These are phyloP conservation scores for Leptura quadrifasciata DNA, from an alignment of 2,888 invertebrate genomes.

Conservation along the genomic window DNA sequence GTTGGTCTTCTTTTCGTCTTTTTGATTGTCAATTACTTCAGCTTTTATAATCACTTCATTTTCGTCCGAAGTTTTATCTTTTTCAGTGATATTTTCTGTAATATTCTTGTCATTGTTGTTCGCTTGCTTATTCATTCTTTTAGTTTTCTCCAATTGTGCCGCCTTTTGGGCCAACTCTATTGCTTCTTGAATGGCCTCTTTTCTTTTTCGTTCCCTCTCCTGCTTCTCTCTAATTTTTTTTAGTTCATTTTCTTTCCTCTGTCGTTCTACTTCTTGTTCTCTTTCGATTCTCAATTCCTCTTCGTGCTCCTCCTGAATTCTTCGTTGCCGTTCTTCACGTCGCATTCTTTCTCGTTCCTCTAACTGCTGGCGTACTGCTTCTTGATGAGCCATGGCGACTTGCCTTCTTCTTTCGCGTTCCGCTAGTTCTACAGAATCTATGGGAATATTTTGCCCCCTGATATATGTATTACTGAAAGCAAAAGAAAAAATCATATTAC, in stretches of 20 bases:
- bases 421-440: conserved; percentile 86
- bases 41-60: conserved; percentile 15
- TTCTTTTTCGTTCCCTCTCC: conserved; percentile 82
- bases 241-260: conserved; percentile 84
- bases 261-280: conserved; percentile 83
- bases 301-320: conserved; percentile 85
- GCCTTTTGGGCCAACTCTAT: conserved; percentile 81
- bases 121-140: conserved; percentile 58
- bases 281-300: conserved; percentile 87
- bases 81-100: conserved; percentile 64
- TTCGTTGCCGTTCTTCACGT: conserved; percentile 85
- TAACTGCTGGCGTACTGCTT: conserved; percentile 88
- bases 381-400: conserved; percentile 90
- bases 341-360: conserved; percentile 87
- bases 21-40: conserved; percentile 22
- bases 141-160: conserved; percentile 77
- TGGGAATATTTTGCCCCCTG: conserved; percentile 89
- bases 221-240: conserved; percentile 81
- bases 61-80: conserved; percentile 61
- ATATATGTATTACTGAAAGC: conserved; percentile 78
- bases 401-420: conserved; percentile 89
- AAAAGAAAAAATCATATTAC: conserved; percentile 28
- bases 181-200: conserved; percentile 85
- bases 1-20: conserved; percentile 42
- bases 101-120: conserved; percentile 53